Evolutionary conservation across 2,113 vertebrate genomes (phyloP).

Genomic region (Anguilla rostrata): DNA sequence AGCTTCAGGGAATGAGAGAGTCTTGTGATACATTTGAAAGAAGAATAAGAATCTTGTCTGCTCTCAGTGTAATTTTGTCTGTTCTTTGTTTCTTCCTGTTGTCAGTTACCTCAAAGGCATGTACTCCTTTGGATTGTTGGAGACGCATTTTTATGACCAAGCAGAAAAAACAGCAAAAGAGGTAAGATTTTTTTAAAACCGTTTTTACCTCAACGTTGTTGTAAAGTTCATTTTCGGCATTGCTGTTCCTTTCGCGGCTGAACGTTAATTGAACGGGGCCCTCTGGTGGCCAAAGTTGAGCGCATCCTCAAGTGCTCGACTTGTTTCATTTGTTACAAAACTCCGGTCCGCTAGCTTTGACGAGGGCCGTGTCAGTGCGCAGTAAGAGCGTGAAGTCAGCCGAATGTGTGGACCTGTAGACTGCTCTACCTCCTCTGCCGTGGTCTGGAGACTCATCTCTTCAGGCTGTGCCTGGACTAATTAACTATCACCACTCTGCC

Average conservation of each 20-base stretch:
- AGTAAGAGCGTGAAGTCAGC: not conserved
- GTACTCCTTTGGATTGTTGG: conserved; percentile 88
- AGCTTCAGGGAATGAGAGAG: not conserved
- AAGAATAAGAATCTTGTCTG: not conserved
- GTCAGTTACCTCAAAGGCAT: conserved; percentile 87
- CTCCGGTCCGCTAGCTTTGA: not conserved
- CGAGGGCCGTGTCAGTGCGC: not conserved
- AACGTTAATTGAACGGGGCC: not conserved
- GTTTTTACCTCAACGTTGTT: not conserved
- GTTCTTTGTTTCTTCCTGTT: not conserved
- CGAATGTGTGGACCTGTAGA: not conserved
- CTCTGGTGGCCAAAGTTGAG: not conserved
- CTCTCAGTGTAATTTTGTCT: not conserved
- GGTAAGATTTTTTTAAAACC: conserved; percentile 63
- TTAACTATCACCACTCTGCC: too few relatives aligned
- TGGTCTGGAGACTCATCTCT: too few relatives aligned
- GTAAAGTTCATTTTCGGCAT: not conserved
- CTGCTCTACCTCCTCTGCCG: too few relatives aligned
- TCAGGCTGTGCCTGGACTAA: too few relatives aligned
- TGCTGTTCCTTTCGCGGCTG: not conserved
- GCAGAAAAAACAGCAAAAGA: conserved; percentile 85
- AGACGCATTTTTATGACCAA: conserved; percentile 81
- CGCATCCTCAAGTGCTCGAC: not conserved
- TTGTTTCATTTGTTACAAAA: too few relatives aligned
- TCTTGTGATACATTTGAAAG: not conserved